phyloP scores from a whole-genome alignment of 2,113 vertebrate genomes.

The Stigmatopora argus region DNA sequence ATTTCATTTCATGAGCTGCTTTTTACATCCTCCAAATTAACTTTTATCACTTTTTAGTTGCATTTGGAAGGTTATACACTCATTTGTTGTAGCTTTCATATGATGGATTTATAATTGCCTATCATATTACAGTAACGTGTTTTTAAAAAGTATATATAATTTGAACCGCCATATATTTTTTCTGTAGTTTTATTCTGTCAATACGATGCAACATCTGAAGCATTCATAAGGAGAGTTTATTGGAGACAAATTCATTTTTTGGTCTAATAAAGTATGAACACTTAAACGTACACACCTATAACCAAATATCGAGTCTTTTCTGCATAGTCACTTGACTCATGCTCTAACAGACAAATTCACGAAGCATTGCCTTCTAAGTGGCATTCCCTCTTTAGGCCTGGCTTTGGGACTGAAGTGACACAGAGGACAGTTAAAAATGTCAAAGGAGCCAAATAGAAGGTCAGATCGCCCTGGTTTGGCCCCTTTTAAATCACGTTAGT shows the following conservation, averaged over 20 bases:
- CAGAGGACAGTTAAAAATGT: conserved; percentile 6
- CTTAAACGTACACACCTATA: not conserved
- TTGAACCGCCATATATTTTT: not conserved
- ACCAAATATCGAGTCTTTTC: not conserved
- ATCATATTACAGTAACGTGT: not conserved
- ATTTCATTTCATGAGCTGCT: not conserved
- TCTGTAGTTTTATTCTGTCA: not conserved
- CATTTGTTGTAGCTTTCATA: not conserved
- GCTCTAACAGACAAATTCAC: not conserved
- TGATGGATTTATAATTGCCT: not conserved
- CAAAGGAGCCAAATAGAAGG: not conserved
- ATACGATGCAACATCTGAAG: not conserved
- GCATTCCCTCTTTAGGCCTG: not conserved
- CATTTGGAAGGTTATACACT: not conserved
- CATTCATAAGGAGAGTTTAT: not conserved
- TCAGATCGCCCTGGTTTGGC: not conserved
- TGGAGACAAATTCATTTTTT: not conserved
- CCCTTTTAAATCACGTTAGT: not conserved
- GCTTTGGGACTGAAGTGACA: conserved; percentile 1
- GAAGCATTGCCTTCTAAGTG: conserved; percentile 6
- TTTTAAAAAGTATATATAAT: not conserved
- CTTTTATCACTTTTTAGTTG: not conserved
- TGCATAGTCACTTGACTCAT: not conserved
- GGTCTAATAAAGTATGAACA: not conserved
- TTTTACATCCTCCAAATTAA: not conserved